Evolutionary conservation across 2,113 vertebrate genomes (phyloP).

Genomic region (Rhabdomys dilectus): DNA sequence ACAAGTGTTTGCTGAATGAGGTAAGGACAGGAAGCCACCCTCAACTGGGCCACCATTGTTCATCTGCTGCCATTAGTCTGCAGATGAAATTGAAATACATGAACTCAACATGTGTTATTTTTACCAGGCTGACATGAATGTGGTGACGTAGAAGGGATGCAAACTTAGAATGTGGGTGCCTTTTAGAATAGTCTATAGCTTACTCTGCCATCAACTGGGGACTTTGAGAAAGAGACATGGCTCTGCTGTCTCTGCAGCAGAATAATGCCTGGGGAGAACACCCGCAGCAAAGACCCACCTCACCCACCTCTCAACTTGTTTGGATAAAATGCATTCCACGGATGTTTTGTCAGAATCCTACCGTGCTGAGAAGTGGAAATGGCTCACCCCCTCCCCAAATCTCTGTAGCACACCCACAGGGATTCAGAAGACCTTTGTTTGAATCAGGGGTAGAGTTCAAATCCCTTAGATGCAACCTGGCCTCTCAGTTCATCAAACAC

Average conservation of each 20-base stretch:
- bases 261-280: background rate
- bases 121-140: background rate
- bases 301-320: background rate
- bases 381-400: background rate
- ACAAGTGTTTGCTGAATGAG: background rate
- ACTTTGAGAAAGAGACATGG: background rate
- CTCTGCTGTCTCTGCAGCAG: background rate
- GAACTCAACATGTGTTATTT: background rate
- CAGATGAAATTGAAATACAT: background rate
- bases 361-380: background rate
- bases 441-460: background rate
- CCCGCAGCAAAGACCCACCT: background rate
- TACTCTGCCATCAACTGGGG: background rate
- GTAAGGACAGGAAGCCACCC: background rate
- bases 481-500: background rate
- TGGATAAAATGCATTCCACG: background rate
- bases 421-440: background rate
- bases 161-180: background rate
- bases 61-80: background rate
- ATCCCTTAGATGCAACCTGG: background rate
- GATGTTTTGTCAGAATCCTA: background rate
- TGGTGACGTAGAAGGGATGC: background rate
- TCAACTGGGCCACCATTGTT: background rate
- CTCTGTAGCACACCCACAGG: background rate
- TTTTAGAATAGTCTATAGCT: conserved; percentile 9